phyloP scores from a whole-genome alignment of 2,797 vertebrate species.

The Euthynnus affinis region DNA sequence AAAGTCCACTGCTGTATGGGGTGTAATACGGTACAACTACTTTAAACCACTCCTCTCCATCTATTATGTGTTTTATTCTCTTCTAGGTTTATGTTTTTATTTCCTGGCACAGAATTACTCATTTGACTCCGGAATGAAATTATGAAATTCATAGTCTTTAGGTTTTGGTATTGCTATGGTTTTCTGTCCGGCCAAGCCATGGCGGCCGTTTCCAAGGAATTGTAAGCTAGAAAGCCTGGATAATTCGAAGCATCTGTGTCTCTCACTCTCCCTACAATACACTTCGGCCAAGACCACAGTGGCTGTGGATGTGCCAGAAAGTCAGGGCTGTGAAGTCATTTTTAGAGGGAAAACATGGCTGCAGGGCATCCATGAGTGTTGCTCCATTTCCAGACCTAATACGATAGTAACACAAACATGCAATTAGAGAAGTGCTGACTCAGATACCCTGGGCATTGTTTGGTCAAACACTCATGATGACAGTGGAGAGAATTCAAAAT shows the following conservation, averaged over 20 bases:
- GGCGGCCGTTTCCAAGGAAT: conserved; percentile 60
- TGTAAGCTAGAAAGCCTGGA: conserved; percentile 39
- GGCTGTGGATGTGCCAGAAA: conserved; percentile 72
- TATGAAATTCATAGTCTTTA: conserved; percentile 48
- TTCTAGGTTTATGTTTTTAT: conserved; percentile 42
- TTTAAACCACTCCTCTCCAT: conserved; percentile 2
- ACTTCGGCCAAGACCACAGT: conserved; percentile 67
- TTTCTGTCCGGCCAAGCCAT: conserved; percentile 59
- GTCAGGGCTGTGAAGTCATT: conserved; percentile 70
- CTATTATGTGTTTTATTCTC: conserved; percentile 12
- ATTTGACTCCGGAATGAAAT: conserved; percentile 63
- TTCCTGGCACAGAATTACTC: conserved; percentile 46
- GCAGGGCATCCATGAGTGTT: conserved; percentile 62
- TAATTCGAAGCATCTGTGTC: conserved; percentile 81
- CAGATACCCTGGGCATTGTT: conserved; percentile 71
- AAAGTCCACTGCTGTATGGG: conserved; percentile 17
- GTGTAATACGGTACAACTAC: neutral
- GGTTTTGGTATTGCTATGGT: conserved; percentile 46
- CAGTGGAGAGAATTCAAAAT: conserved; percentile 28
- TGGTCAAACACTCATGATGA: conserved; percentile 62
- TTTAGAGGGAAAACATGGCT: conserved; percentile 66
- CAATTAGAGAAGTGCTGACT: conserved; percentile 82
- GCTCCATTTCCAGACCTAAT: conserved; percentile 68
- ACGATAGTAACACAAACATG: conserved; percentile 78
- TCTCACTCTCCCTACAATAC: conserved; percentile 49